These are phyloP conservation scores for Anodontia alba DNA, from an alignment of 2,888 invertebrate genomes.

Conservation along the genomic window DNA sequence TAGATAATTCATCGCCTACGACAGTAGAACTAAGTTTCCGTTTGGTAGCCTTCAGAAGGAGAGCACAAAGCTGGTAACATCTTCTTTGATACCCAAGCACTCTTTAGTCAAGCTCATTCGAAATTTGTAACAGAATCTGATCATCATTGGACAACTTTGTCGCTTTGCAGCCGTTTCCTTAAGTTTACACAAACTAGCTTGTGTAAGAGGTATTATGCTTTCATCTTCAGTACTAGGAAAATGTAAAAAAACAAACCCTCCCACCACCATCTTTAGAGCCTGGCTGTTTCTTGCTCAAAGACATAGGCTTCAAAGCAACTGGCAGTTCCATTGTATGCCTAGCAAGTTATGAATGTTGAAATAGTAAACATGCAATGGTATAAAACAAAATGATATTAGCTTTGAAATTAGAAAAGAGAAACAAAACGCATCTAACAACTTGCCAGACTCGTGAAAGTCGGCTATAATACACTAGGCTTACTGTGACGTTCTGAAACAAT, in stretches of 20 bases:
- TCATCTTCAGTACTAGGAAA: neutral
- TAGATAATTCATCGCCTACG: neutral
- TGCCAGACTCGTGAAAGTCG: no score
- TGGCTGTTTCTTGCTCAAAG: neutral
- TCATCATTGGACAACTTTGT: neutral
- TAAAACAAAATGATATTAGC: neutral
- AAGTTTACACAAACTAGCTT: neutral
- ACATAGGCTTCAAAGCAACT: no score
- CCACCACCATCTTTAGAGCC: neutral
- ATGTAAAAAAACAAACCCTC: neutral
- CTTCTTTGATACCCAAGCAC: constrained; percentile 16
- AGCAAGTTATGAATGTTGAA: neutral
- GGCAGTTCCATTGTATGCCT: neutral
- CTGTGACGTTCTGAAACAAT: neutral
- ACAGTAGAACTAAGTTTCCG: neutral
- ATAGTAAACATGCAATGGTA: neutral
- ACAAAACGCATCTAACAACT: no score
- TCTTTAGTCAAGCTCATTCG: neutral
- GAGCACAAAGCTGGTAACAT: constrained; percentile 26
- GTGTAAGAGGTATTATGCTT: neutral
- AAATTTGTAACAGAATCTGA: constrained; percentile 2
- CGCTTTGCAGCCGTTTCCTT: neutral
- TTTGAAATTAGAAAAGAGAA: neutral
- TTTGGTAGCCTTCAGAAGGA: neutral
- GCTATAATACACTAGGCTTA: neutral